phyloP scores from a whole-genome alignment of 2,888 invertebrate species.

The Copidosoma aretas region DNA sequence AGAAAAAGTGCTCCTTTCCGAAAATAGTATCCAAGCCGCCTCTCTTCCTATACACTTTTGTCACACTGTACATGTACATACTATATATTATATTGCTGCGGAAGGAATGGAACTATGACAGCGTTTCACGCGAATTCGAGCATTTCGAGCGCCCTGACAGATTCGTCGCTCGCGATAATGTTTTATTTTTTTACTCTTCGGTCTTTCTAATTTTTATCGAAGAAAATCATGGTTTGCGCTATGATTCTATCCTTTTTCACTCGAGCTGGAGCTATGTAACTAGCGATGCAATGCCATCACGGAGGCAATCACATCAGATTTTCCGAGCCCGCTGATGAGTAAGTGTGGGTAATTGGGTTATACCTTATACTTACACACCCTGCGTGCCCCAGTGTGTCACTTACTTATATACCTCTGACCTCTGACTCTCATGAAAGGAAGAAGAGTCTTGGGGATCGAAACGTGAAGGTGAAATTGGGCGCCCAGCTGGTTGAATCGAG shows the following conservation, averaged over 20 bases:
- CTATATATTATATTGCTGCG: no score
- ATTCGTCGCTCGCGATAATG: background rate
- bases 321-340: no score
- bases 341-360: no score
- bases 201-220: background rate
- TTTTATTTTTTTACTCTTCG: background rate
- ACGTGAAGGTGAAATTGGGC: background rate
- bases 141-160: background rate
- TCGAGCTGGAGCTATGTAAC: no score
- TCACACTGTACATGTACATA: no score
- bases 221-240: background rate
- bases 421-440: background rate
- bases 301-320: no score
- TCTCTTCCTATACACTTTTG: background rate
- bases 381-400: no score
- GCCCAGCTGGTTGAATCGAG: background rate
- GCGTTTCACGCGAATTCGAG: background rate
- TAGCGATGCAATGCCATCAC: no score
- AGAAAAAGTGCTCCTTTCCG: slow-evolving; percentile 27
- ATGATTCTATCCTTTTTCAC: no score
- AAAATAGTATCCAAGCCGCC: slow-evolving; percentile 23
- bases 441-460: background rate
- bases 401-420: no score
- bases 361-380: no score
- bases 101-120: slow-evolving; percentile 25